These are phyloP conservation scores for Papilio helenus DNA, from an alignment of 1,140 invertebrate genomes.

Conservation along the genomic window DNA sequence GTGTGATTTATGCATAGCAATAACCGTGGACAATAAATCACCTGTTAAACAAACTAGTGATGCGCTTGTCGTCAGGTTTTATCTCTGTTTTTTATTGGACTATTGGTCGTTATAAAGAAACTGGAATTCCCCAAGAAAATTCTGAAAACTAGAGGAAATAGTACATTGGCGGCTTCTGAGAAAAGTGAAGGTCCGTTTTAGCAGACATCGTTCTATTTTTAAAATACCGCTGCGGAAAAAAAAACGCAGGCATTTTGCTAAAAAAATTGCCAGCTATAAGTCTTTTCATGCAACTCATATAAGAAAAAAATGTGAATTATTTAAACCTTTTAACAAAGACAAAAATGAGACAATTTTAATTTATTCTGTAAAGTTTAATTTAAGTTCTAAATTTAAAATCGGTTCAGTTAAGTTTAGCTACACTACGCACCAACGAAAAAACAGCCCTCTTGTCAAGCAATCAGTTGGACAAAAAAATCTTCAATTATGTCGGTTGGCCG, in stretches of 20 bases:
- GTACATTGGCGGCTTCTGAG: neutral
- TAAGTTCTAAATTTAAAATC: neutral
- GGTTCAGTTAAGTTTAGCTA: neutral
- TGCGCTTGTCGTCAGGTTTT: neutral
- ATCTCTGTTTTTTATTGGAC: neutral
- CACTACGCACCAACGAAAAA: neutral
- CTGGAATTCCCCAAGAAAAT: neutral
- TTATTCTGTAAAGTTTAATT: too few species aligned
- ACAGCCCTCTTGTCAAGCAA: neutral
- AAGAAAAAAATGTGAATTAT: too few species aligned
- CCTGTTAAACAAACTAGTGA: neutral
- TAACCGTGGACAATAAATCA: neutral
- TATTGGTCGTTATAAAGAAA: neutral
- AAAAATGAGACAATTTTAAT: too few species aligned
- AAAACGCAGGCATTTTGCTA: too few species aligned
- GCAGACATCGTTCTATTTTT: neutral
- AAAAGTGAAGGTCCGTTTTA: neutral
- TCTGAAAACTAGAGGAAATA: neutral
- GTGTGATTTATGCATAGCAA: neutral
- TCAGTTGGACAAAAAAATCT: neutral
- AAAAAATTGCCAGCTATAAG: too few species aligned
- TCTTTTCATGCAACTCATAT: too few species aligned
- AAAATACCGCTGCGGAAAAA: too few species aligned
- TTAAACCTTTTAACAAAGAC: too few species aligned
- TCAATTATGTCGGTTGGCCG: neutral